These are phyloP conservation scores for Labeo catla DNA, from an alignment of 2,113 vertebrate genomes.

Conservation along the genomic window DNA sequence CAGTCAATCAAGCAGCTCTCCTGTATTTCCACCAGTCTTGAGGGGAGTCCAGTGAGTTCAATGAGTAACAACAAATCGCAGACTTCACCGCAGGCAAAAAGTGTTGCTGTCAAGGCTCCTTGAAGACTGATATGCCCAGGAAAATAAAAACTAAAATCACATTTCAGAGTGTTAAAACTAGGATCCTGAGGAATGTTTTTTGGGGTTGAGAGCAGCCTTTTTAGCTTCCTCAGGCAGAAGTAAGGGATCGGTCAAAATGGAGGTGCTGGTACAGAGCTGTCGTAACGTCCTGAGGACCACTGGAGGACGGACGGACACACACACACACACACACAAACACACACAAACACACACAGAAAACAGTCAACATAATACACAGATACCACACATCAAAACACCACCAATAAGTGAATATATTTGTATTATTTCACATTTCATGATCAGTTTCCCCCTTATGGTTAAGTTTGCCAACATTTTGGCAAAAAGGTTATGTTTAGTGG, in stretches of 20 bases:
- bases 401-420: background rate
- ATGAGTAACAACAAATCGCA: background rate
- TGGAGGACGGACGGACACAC: conserved; percentile 63
- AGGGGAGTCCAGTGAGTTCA: background rate
- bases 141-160: background rate
- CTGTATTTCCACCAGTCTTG: background rate
- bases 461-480: no score
- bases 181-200: conserved; percentile 31
- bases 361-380: background rate
- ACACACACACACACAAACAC: background rate
- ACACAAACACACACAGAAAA: background rate
- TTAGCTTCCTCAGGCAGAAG: conserved; percentile 86
- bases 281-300: conserved; percentile 89
- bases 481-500: no score
- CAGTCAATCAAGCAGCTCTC: background rate
- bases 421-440: background rate
- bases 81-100: background rate
- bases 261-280: conserved; percentile 88
- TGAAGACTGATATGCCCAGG: background rate
- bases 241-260: conserved; percentile 85
- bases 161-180: background rate
- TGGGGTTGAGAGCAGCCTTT: conserved; percentile 74
- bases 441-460: no score
- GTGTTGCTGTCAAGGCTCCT: background rate
- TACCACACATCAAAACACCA: background rate